Percentiles rank a stretch among this genome's conserved stretches.
phyloP scores from a whole-genome alignment of 1,140 invertebrate genomes.

The Drosophila asahinai region DNA sequence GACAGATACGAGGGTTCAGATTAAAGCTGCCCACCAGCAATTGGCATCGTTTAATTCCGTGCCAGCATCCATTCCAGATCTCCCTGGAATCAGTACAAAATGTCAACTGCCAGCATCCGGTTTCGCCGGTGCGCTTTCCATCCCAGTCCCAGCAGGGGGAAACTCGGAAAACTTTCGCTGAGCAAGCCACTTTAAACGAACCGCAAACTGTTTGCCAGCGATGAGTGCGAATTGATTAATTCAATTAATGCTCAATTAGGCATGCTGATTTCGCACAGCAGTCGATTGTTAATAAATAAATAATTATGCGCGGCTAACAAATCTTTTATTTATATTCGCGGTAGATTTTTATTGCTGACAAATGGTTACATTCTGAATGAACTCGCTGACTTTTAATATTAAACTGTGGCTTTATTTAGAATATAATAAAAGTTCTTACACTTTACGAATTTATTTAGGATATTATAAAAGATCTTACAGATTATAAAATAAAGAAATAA shows the following conservation, averaged over 20 bases:
- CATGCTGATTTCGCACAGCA: slow-evolving; percentile 26
- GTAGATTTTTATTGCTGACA: slow-evolving; percentile 16
- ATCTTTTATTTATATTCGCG: slow-evolving; percentile 45
- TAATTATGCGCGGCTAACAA: slow-evolving; percentile 10
- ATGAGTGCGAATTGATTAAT: slow-evolving; percentile 47
- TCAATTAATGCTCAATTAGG: slow-evolving; percentile 46
- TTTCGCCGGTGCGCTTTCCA: neutral
- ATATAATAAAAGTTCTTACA: too few relatives aligned
- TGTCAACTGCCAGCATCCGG: slow-evolving; percentile 7
- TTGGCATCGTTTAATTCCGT: slow-evolving; percentile 21
- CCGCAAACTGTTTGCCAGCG: slow-evolving; percentile 22
- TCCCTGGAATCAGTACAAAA: slow-evolving; percentile 4
- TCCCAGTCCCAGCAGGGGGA: neutral
- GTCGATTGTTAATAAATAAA: slow-evolving; percentile 34
- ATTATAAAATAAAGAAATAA: too few relatives aligned
- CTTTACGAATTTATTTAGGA: too few relatives aligned
- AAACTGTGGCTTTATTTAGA: too few relatives aligned
- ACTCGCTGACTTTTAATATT: neutral
- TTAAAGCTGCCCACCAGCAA: slow-evolving; percentile 17
- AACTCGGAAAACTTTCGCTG: slow-evolving; percentile 1
- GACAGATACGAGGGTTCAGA: neutral
- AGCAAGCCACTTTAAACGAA: slow-evolving; percentile 7
- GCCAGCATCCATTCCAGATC: neutral
- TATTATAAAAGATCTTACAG: too few relatives aligned
- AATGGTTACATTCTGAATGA: neutral